A percentile compares a stretch with the other conserved stretches of the same genome.
phyloP scores from a whole-genome alignment of 2,888 invertebrate genomes.

The Schizotus pectinicornis region DNA sequence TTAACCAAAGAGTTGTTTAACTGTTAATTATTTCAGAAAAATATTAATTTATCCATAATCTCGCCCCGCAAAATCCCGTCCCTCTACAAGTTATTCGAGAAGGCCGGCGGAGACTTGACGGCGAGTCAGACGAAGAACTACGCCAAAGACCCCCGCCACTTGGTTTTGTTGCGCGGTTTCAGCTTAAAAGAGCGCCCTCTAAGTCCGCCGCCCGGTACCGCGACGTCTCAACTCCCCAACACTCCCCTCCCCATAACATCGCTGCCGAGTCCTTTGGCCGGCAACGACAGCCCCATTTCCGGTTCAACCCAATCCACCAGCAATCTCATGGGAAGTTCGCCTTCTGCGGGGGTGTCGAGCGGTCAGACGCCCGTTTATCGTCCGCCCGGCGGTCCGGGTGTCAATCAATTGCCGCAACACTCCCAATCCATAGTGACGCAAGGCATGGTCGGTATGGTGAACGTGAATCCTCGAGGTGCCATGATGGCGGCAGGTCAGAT shows the following conservation, averaged over 20 bases:
- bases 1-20: too few relatives aligned
- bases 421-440: conserved; percentile 42
- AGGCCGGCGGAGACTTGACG: conserved; percentile 84
- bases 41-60: conserved; percentile 84
- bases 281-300: conserved; percentile 63
- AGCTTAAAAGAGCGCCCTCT: conserved; percentile 73
- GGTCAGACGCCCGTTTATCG: conserved; percentile 58
- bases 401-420: conserved; percentile 39
- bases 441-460: conserved; percentile 50
- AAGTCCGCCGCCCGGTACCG: conserved; percentile 63
- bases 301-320: conserved; percentile 55
- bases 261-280: conserved; percentile 63
- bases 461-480: conserved; percentile 35
- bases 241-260: conserved; percentile 55
- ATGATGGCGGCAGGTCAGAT: conserved; percentile 41
- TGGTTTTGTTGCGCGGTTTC: conserved; percentile 74
- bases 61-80: conserved; percentile 89
- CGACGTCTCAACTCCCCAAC: conserved; percentile 51
- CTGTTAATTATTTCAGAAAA: conserved; percentile 65
- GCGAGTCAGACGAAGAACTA: conserved; percentile 86
- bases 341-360: conserved; percentile 45
- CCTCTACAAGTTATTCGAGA: conserved; percentile 86
- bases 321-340: conserved; percentile 49
- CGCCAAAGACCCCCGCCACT: conserved; percentile 85
- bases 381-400: conserved; percentile 50